Evolutionary conservation across 2,888 invertebrate species (phyloP).

Genomic region (Drosophila emarginata): DNA sequence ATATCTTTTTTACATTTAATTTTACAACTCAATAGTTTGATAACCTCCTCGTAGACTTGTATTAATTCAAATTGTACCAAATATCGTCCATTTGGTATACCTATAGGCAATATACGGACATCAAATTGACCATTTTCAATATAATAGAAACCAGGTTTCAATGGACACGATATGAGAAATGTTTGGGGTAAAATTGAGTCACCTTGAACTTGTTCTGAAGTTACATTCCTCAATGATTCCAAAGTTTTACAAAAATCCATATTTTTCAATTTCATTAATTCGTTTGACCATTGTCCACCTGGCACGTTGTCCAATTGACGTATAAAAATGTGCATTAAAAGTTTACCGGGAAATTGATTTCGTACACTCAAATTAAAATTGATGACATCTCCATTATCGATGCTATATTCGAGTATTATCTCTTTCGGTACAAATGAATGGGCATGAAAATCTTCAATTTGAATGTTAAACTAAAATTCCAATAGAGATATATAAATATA

Average conservation of each 20-base stretch:
- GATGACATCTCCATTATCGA: constrained; percentile 42
- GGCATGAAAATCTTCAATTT: constrained; percentile 61
- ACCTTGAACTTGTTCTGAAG: constrained; percentile 32
- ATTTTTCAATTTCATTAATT: constrained; percentile 62
- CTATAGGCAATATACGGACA: constrained; percentile 41
- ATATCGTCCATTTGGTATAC: constrained; percentile 61
- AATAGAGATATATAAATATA: neutral
- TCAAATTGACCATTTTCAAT: constrained; percentile 43
- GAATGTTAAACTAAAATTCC: constrained; percentile 40
- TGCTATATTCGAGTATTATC: constrained; percentile 49
- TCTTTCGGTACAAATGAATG: constrained; percentile 73
- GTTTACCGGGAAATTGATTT: constrained; percentile 67
- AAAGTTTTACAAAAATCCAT: constrained; percentile 70
- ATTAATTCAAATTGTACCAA: constrained; percentile 65
- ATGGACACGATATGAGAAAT: constrained; percentile 69
- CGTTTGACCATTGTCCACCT: constrained; percentile 37
- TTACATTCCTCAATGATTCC: constrained; percentile 64
- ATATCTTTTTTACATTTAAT: constrained; percentile 42
- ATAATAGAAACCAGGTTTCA: constrained; percentile 73
- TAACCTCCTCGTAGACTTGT: constrained; percentile 73
- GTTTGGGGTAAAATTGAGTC: constrained; percentile 56
- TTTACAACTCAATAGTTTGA: constrained; percentile 58
- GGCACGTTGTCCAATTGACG: constrained; percentile 50
- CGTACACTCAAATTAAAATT: constrained; percentile 64
- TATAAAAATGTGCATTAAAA: constrained; percentile 68